phyloP scores from a whole-genome alignment of 2,888 invertebrate species.

The Allophyes oxyacanthae region DNA sequence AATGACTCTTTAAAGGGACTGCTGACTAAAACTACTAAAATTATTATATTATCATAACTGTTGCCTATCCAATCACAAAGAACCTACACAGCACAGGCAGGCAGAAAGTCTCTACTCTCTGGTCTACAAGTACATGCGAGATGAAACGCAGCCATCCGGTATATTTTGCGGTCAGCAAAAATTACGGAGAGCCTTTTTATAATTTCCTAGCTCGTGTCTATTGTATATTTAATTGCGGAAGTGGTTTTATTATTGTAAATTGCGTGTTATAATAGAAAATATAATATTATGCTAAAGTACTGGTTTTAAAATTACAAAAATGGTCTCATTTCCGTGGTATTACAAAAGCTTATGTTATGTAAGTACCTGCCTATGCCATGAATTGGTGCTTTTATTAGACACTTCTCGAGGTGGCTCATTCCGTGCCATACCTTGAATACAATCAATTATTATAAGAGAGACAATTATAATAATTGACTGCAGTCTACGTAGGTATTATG shows the following conservation, averaged over 20 bases:
- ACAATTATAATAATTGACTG: too few species aligned
- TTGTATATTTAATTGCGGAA: slow-evolving; percentile 58
- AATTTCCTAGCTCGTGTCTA: slow-evolving; percentile 42
- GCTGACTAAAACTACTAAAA: too few species aligned
- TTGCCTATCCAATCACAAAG: too few species aligned
- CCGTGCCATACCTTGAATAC: too few species aligned
- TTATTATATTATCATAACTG: too few species aligned
- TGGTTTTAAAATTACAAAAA: slow-evolving; percentile 16
- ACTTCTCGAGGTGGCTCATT: too few species aligned
- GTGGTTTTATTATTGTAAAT: slow-evolving; percentile 52
- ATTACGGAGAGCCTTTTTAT: slow-evolving; percentile 52
- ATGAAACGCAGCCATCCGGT: slow-evolving; percentile 42
- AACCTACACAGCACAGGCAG: too few species aligned
- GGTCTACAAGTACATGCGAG: slow-evolving; percentile 5
- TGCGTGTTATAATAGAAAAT: slow-evolving; percentile 27
- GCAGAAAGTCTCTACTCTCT: background rate
- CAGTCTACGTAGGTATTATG: too few species aligned
- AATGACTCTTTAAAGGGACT: too few species aligned
- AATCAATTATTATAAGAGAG: too few species aligned
- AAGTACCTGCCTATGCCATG: too few species aligned
- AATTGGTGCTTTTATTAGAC: too few species aligned
- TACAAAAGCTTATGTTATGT: background rate
- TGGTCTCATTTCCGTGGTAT: slow-evolving; percentile 13
- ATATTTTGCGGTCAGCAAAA: slow-evolving; percentile 51
- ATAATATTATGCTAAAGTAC: slow-evolving; percentile 4